Conservation (phyloP, 2,888 invertebrate species). For the Melikaiella ostensackeni region DNA sequence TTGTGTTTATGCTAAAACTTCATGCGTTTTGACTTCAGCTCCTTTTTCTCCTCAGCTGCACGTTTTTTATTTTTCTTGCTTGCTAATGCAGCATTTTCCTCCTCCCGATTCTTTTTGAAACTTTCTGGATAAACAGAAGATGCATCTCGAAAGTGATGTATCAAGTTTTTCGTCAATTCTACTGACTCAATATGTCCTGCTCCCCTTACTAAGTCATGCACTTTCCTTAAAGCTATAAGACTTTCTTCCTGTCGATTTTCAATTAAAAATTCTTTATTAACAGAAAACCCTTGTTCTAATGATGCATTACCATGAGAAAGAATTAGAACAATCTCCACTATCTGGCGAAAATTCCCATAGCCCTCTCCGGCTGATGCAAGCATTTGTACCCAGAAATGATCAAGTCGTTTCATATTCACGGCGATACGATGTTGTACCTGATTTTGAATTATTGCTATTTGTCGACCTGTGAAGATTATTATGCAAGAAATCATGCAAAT, state of each 20-base stretch:
- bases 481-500: too few species aligned
- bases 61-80: neutral
- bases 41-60: neutral
- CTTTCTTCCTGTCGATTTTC: neutral
- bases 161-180: neutral
- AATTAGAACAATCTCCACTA: constrained; percentile 14
- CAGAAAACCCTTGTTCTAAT: neutral
- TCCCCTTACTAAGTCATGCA: neutral
- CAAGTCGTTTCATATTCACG: too few species aligned
- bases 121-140: too few species aligned
- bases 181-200: neutral
- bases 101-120: too few species aligned
- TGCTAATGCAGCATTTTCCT: neutral
- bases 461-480: too few species aligned
- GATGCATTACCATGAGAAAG: constrained; percentile 19
- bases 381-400: too few species aligned
- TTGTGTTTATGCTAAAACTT: too few species aligned
- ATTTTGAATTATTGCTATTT: too few species aligned
- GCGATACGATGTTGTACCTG: too few species aligned
- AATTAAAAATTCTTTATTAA: neutral
- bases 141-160: neutral
- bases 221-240: neutral
- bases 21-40: neutral
- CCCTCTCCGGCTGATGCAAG: too few species aligned
- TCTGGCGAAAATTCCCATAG: too few species aligned